Percentiles rank a stretch among this genome's conserved stretches.
phyloP scores from a whole-genome alignment of 1,140 invertebrate species.

The Tetragnatha versicolor region DNA sequence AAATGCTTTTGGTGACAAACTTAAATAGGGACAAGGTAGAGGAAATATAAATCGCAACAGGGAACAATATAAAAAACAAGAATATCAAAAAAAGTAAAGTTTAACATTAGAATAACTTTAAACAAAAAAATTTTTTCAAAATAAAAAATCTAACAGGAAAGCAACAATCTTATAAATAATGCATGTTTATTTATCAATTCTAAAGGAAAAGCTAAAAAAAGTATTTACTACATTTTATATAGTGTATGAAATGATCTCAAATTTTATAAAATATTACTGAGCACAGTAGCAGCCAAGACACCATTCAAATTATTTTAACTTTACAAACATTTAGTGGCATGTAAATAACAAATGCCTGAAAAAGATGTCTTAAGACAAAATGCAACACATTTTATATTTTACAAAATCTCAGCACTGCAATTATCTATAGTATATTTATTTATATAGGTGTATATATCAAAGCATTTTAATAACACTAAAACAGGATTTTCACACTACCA shows the following conservation, averaged over 20 bases:
- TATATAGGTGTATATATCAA: conserved; percentile 36
- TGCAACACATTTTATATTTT: conserved; percentile 48
- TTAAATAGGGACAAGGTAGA: too few species aligned
- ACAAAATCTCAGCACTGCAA: conserved; percentile 40
- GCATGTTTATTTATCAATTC: conserved; percentile 48
- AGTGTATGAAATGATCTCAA: conserved; percentile 52
- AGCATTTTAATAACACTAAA: conserved; percentile 46
- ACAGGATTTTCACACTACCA: conserved; percentile 49
- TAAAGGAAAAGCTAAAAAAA: conserved; percentile 48
- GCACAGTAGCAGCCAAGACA: conserved; percentile 53
- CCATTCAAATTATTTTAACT: conserved; percentile 51
- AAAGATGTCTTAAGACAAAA: conserved; percentile 47
- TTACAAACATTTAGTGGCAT: conserved; percentile 51
- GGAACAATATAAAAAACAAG: too few species aligned
- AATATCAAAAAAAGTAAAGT: too few species aligned
- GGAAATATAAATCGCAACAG: too few species aligned
- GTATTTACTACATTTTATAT: conserved; percentile 30
- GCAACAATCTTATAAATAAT: conserved; percentile 44
- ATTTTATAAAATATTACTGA: conserved; percentile 53
- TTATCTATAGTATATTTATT: conserved; percentile 45
- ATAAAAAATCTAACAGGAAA: not conserved
- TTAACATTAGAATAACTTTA: too few species aligned
- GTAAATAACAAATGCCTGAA: conserved; percentile 53
- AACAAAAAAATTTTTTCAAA: too few species aligned
- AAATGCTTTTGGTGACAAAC: too few species aligned